These are phyloP conservation scores for Drosophila guanche DNA, from an alignment of 1,140 invertebrate species.

Conservation along the genomic window DNA sequence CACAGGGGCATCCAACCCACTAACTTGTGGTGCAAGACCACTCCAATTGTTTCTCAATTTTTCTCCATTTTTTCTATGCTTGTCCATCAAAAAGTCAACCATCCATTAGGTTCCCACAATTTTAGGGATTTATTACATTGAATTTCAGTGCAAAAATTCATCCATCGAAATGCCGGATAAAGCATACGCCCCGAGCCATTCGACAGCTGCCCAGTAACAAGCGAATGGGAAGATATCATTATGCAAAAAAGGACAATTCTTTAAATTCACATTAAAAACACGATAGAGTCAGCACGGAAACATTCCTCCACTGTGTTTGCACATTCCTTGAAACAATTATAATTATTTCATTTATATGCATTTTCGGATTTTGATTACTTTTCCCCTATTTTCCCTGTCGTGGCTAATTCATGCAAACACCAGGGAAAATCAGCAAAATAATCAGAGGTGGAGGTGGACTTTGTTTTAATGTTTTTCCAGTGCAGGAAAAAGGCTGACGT, in stretches of 20 bases:
- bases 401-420: neutral
- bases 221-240: slow-evolving; percentile 30
- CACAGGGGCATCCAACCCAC: neutral
- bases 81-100: slow-evolving; percentile 2
- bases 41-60: neutral
- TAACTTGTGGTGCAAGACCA: slow-evolving; percentile 6
- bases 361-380: slow-evolving; percentile 50
- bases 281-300: slow-evolving; percentile 14
- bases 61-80: slow-evolving; percentile 1
- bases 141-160: slow-evolving; percentile 14
- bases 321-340: slow-evolving; percentile 23
- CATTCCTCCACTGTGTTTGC: slow-evolving; percentile 2
- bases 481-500: slow-evolving; percentile 10
- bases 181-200: slow-evolving; percentile 47
- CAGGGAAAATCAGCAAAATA: neutral
- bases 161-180: neutral
- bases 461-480: slow-evolving; percentile 8
- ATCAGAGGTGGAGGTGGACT: neutral
- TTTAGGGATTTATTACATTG: slow-evolving; percentile 4
- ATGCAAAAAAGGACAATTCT: slow-evolving; percentile 39
- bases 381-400: neutral
- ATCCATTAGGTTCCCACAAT: neutral
- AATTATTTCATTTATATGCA: slow-evolving; percentile 49
- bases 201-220: slow-evolving; percentile 24
- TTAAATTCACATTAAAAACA: slow-evolving; percentile 55